These are phyloP conservation scores for Lycopodina hypogea DNA, from an alignment of 37 sponge, comb jelly and placozoan genomes.

Conservation along the genomic window DNA sequence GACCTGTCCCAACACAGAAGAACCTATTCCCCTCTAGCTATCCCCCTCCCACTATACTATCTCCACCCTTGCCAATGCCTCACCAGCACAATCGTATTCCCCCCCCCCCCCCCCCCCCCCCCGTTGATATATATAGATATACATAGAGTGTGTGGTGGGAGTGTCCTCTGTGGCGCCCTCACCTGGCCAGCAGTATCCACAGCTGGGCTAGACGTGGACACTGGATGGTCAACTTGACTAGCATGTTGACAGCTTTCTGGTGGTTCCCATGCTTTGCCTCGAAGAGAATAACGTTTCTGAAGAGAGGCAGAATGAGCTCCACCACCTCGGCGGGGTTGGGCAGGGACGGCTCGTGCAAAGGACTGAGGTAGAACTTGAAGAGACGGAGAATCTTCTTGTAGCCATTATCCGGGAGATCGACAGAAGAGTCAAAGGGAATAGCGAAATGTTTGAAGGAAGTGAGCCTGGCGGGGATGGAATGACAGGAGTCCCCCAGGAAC, in stretches of 20 bases:
- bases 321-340: neutral
- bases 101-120: no score
- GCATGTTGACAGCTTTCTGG: conserved; percentile 9
- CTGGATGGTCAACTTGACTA: neutral
- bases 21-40: no score
- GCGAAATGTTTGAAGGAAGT: neutral
- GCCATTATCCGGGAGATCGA: neutral
- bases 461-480: neutral
- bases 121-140: no score
- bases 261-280: conserved; percentile 9
- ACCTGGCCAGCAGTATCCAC: conserved; percentile 11
- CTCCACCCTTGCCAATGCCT: no score
- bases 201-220: neutral
- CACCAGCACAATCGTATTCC: no score
- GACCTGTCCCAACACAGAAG: no score
- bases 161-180: no score
- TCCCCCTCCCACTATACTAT: no score
- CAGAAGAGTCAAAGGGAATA: neutral
- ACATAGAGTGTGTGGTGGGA: no score
- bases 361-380: neutral
- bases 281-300: conserved; percentile 16
- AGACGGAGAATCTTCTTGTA: conserved; percentile 13
- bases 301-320: conserved; percentile 4
- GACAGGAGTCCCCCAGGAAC: neutral
- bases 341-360: neutral